These are phyloP conservation scores for Babyrousa celebensis DNA, from an alignment of 2,797 vertebrate species.

Conservation along the genomic window DNA sequence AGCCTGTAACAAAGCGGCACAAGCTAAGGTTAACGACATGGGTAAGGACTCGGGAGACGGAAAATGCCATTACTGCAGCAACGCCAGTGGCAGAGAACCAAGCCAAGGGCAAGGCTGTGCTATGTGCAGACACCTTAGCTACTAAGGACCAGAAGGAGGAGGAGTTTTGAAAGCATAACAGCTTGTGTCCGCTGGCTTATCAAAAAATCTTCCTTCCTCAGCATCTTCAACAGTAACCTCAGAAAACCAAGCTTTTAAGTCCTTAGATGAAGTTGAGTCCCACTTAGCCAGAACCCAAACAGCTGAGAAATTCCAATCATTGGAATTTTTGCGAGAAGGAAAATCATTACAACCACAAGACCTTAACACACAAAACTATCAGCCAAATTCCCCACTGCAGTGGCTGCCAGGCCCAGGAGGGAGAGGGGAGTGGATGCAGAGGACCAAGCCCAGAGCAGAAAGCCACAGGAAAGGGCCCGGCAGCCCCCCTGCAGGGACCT, in stretches of 20 bases:
- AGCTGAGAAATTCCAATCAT: constrained; percentile 22
- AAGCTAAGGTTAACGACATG: constrained; percentile 66
- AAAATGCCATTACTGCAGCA: neutral
- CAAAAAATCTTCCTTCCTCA: constrained; percentile 31
- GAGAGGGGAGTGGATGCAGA: neutral
- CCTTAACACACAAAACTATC: neutral
- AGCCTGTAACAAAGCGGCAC: constrained; percentile 69
- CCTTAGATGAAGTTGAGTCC: constrained; percentile 30
- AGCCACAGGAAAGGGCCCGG: neutral
- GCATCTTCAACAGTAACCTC: neutral
- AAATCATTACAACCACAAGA: constrained; percentile 13
- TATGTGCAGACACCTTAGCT: constrained; percentile 13
- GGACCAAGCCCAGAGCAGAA: neutral
- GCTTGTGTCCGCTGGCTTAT: constrained; percentile 38
- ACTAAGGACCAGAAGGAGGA: neutral
- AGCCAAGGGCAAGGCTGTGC: constrained; percentile 37
- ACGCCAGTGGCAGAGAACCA: neutral
- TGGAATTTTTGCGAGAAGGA: constrained; percentile 29
- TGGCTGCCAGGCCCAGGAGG: neutral
- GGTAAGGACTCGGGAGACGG: constrained; percentile 52
- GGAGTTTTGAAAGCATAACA: neutral
- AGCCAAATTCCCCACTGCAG: neutral
- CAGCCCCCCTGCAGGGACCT: neutral
- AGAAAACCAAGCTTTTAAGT: constrained; percentile 7
- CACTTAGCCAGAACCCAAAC: neutral